Base-by-base conservation (phyloP, 2,113 vertebrate species). In the Myiozetetes cayanensis region DNA sequence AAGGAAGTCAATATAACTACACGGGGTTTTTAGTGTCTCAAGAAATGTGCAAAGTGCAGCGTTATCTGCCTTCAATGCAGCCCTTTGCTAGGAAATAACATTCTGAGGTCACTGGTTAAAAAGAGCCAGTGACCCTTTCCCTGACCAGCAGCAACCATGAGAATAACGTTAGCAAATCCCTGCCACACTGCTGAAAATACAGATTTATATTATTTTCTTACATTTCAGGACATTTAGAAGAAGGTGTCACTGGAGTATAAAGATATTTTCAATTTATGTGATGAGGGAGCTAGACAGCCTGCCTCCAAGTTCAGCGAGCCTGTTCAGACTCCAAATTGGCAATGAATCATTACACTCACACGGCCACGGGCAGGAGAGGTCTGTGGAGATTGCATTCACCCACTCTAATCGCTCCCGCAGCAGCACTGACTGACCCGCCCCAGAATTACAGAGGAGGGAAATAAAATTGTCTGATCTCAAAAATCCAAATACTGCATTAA, bases 291-390 rank as follows among this genome's bases (percentile, higher is more conserved):
- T 96, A 91, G 95, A 87, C 94, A 79, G 80, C 87, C 94, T 87
- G 93, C 77, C 93, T 96, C 93, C 23, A 50, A 90, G 85, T 93
- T 92, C 94, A 93, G 95, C 3, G 21, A 95, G 93, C 65, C 95
- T 73, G 95, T 41, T 93, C 95, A 96, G 93, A 85, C 93, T 96
- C 96, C 93, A 93, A 95, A 89, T 88, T 91, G 86, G 88, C 92
- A 95, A 73, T 53, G 63, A 92, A 78, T 94, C 79, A 47, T 91
- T 93, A 49, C 18, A 31, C 85, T 95, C 81, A 49, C 85, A 73
- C 0, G 17, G 79, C 62, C 90, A 71, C 39, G 47, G 95, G 94
- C 82, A 92, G 87, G 15, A 93, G 74, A 90, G 92, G 77, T 52
- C 95, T 97, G 96, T n/a, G 39, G 94, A 80, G 68, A 86, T 67